Evolutionary conservation across 2,797 vertebrate genomes (phyloP), one percentile per base, ranked within the genome.

Genomic region (Sebastes iracundus): DNA sequence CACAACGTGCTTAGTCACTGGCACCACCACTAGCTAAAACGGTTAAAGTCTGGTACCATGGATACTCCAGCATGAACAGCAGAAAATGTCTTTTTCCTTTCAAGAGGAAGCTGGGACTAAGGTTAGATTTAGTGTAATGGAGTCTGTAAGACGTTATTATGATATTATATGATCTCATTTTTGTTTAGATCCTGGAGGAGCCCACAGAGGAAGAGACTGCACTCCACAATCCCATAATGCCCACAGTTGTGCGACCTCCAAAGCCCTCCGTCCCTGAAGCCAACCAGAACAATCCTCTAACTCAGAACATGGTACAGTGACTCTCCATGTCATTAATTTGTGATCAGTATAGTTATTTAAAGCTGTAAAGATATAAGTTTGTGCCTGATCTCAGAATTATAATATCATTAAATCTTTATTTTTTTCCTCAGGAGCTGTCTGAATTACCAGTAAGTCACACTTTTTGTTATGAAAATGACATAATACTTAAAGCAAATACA

Each of bases 151-250:
- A 20, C 1, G 2, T 67, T 46, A 20, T 33, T 13, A 38, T 46
- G 7, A 23, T 38, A 9, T 56, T 13, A 42, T 42, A 10, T 52
- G n/a, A n/a, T 49, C 3, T 35, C 0, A 5, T 71, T 69, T 80
- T 60, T 60, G 28, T 68, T 58, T 75, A 99, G 98, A 95, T 97
- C 87, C 94, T 99, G 4, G 98, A 99, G 86, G 99, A 99, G 94
- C 96, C 97, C 75, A 99, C 97, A 4, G 97, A 99, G 90, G 98
- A 99, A 65, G 98, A 99, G 90, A 99, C 97, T 0, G 95, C 97
- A 0, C 97, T 98, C 82, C 98, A 99, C 82, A 97, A 99, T 89
- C 96, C 91, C 77, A 98, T 99, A 63, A 99, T 98, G 97, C 98
- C 98, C 5, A 99, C 97, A 2, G 98, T 99, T 4, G 98, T 99